Conservation (phyloP, 2,888 invertebrate genomes). For the Scelioninae gen. 2 region DNA sequence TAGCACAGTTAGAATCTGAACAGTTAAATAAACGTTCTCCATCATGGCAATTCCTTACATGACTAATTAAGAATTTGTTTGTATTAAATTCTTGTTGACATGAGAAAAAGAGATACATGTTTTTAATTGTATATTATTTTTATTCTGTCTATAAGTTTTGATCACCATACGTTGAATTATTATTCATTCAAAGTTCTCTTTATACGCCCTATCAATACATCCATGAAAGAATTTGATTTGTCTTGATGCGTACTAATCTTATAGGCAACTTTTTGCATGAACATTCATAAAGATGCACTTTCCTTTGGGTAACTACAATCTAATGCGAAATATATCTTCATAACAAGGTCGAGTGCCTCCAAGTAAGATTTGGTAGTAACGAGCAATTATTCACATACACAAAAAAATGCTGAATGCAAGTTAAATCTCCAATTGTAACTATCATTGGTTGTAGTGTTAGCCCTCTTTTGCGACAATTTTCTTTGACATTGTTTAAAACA, state of each 20-base stretch:
- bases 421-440: constrained; percentile 16
- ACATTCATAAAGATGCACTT: constrained; percentile 28
- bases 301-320: constrained; percentile 20
- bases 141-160: no score
- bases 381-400: constrained; percentile 24
- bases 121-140: no score
- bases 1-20: constrained; percentile 11
- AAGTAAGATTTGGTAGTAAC: constrained; percentile 7
- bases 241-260: neutral
- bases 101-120: no score
- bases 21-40: no score
- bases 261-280: constrained; percentile 30
- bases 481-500: neutral
- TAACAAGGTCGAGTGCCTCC: constrained; percentile 19
- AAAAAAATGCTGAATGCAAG: constrained; percentile 7
- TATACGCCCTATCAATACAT: constrained; percentile 26
- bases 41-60: neutral
- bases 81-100: no score
- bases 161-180: no score
- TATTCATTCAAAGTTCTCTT: no score
- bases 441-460: constrained; percentile 12
- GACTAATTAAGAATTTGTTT: neutral
- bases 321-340: constrained; percentile 22
- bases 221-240: constrained; percentile 29
- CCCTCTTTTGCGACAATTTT: neutral